These are phyloP conservation scores for Lithobius niger DNA, from an alignment of 1,140 invertebrate species.

Conservation along the genomic window DNA sequence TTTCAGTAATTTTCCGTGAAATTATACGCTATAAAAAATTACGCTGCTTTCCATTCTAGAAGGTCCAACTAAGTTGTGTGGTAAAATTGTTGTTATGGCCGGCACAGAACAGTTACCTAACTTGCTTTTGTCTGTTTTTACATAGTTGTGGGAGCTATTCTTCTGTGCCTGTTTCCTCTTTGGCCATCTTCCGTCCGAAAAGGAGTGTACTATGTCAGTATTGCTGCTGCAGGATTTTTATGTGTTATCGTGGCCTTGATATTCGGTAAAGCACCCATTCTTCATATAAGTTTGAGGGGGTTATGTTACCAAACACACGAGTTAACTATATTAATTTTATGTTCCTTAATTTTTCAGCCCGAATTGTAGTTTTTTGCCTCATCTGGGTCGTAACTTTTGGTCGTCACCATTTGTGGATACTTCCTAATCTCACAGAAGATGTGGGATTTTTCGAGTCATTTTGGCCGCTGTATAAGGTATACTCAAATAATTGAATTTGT, in stretches of 20 bases:
- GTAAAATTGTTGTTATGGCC: too few species aligned
- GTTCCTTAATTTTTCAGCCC: conserved; percentile 37
- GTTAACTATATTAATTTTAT: conserved; percentile 10
- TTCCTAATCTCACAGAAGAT: conserved; percentile 97
- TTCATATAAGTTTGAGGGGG: too few species aligned
- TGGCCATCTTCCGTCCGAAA: conserved; percentile 89
- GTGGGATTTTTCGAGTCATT: conserved; percentile 98
- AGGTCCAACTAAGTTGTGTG: too few species aligned
- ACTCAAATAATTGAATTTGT: conserved; percentile 7
- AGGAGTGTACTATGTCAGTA: conserved; percentile 92
- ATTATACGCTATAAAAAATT: too few species aligned
- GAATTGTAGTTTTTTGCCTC: conserved; percentile 79
- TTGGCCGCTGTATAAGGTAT: conserved; percentile 86
- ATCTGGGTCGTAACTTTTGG: conserved; percentile 82
- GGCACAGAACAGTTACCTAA: too few species aligned
- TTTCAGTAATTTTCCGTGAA: too few species aligned
- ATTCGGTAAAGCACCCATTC: too few species aligned
- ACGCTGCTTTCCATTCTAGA: too few species aligned
- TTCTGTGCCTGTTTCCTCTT: conserved; percentile 92
- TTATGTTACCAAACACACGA: too few species aligned
- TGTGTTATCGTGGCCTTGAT: conserved; percentile 83
- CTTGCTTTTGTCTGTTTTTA: not conserved
- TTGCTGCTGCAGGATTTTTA: conserved; percentile 85
- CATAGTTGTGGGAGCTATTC: conserved; percentile 75
- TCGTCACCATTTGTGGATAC: conserved; percentile 86